Evolutionary conservation across 2,113 vertebrate genomes (phyloP), one percentile per base, ranked within the genome.

Genomic region (Embiotoca jacksoni): DNA sequence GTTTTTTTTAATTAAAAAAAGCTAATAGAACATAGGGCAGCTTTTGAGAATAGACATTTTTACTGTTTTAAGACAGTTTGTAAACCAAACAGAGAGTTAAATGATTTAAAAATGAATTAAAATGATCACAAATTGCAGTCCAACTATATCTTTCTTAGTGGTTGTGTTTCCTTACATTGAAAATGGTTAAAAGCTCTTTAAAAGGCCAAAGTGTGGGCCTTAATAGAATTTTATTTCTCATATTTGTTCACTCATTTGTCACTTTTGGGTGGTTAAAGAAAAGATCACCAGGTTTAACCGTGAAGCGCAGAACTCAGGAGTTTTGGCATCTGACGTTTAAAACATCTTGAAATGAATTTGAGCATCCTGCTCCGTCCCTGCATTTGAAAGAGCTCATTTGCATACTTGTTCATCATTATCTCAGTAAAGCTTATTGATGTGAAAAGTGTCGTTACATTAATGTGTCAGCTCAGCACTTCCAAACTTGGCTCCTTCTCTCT

Each of bases 341-440:
- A 80, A 53, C 56, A 44, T 58, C 50, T 77, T 72, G 44, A 72
- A 73, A 67, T 71, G 10, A 65, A 69, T 83, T 37, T 59, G 54
- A 76, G n/a, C 49, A 62, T 58, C 47, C 59, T 60, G 62, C n/a
- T 63, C 49, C 15, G 16, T 50, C 60, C 3, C 36, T 66, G 61
- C 59, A 82, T 88, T 79, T 88, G 69, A 89, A 89, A 85, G 14
- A 73, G 50, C 72, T 84, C 53, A 88, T 89, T 87, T 88, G 64
- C 71, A 31, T 85, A 49, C 9, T 57, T 80, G 61, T 75, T 72
- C 72, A 83, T 88, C 78, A 80, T 88, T 83, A 81, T 87, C 75
- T 62, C 83, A 63, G 56, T 77, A 30, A 76, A 32, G 63, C 74
- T 23, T 63, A 78, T 63, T 87, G 72, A 84, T 86, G 86, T 86